A percentile compares a stretch with the other conserved stretches of the same genome.
Conservation (phyloP, 2,113 vertebrate species). For the Nothocercus julius region DNA sequence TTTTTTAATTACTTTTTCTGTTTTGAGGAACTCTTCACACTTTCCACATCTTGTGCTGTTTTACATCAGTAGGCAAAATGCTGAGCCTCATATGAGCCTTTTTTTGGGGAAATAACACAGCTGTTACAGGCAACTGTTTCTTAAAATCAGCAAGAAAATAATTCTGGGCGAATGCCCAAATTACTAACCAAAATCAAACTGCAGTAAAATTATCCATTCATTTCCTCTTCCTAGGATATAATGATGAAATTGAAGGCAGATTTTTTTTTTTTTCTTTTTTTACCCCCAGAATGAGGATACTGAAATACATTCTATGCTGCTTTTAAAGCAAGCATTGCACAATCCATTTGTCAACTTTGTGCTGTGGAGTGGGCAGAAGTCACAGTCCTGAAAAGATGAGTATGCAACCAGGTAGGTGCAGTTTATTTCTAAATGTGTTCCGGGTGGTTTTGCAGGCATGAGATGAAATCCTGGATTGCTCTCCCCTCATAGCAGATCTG, state of each 20-base stretch:
- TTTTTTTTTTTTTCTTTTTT: background rate
- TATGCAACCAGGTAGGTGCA: background rate
- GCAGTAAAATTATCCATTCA: background rate
- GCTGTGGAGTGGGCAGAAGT: background rate
- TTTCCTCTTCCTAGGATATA: background rate
- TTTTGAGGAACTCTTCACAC: background rate
- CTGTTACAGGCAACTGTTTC: background rate
- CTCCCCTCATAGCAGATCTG: conserved; percentile 86
- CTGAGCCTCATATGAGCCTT: background rate
- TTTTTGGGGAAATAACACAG: background rate
- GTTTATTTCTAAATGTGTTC: conserved; percentile 76
- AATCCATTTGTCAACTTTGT: conserved; percentile 12
- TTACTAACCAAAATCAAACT: background rate
- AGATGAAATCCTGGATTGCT: conserved; percentile 82
- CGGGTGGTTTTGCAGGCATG: conserved; percentile 87
- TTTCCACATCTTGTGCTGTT: background rate
- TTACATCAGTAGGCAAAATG: background rate
- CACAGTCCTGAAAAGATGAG: background rate
- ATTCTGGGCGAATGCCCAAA: background rate
- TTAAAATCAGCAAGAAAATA: background rate
- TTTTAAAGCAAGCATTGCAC: background rate
- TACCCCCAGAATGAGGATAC: background rate
- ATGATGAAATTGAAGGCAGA: background rate
- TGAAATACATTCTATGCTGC: conserved; percentile 21
- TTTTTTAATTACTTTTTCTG: background rate